Conservation (phyloP, 1,140 invertebrate genomes). For the Pogonus chalceus region DNA sequence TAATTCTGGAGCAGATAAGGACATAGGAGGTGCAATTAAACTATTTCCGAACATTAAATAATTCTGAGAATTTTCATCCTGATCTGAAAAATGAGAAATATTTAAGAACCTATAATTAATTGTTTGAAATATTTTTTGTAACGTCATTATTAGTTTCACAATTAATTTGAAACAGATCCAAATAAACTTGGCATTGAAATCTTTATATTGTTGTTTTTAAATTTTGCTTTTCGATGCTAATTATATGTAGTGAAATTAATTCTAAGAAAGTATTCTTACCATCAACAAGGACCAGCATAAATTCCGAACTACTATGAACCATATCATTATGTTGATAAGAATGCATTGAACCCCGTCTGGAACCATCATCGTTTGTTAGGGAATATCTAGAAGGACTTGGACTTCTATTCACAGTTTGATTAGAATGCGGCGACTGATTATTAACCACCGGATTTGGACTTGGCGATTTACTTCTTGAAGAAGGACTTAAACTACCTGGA, state of each 20-base stretch:
- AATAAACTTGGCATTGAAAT: too few species aligned
- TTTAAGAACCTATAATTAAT: too few species aligned
- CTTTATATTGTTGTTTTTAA: too few species aligned
- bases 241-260: neutral
- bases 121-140: too few species aligned
- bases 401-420: neutral
- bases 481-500: constrained; percentile 6
- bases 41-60: constrained; percentile 50
- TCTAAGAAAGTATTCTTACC: neutral
- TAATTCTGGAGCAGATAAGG: constrained; percentile 67
- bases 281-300: constrained; percentile 53
- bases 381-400: neutral
- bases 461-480: constrained; percentile 12
- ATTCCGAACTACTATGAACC: constrained; percentile 55
- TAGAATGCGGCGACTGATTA: neutral
- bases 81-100: constrained; percentile 8
- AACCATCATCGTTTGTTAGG: neutral
- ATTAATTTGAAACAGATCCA: too few species aligned
- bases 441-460: constrained; percentile 8
- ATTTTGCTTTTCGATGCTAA: too few species aligned
- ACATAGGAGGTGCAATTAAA: constrained; percentile 61
- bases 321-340: constrained; percentile 17
- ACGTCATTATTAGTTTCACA: too few species aligned
- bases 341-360: too few species aligned
- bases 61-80: constrained; percentile 32